These are phyloP conservation scores for Gymnosoma rotundatum DNA, from an alignment of 2,888 invertebrate genomes.

Conservation along the genomic window DNA sequence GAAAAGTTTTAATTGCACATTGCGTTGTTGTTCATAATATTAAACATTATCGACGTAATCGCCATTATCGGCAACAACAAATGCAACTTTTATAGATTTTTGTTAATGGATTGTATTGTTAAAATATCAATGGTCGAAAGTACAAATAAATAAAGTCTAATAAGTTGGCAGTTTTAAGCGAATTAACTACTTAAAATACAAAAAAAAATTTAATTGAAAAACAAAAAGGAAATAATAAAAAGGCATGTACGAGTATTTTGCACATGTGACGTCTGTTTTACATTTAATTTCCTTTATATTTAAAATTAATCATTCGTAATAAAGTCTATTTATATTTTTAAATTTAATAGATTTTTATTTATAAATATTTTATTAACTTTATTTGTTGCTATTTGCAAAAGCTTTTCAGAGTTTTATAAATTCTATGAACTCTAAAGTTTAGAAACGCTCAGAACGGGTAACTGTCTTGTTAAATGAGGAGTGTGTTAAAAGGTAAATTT, in stretches of 20 bases:
- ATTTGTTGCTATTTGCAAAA: too few species aligned
- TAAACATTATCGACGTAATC: conserved; percentile 14
- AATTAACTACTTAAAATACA: conserved; percentile 27
- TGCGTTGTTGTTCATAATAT: conserved; percentile 9
- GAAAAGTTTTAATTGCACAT: conserved; percentile 52
- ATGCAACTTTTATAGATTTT: conserved; percentile 57
- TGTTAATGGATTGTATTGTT: conserved; percentile 59
- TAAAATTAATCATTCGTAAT: conserved; percentile 21
- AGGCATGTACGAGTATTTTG: neutral
- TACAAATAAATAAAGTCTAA: conserved; percentile 42
- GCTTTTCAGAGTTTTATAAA: too few species aligned
- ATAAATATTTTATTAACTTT: too few species aligned
- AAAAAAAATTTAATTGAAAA: conserved; percentile 26
- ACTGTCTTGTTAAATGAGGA: too few species aligned
- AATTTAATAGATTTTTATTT: too few species aligned
- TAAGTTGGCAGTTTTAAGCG: conserved; percentile 37
- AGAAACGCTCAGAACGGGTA: too few species aligned
- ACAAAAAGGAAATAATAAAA: neutral
- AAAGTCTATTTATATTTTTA: neutral
- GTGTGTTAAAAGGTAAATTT: too few species aligned
- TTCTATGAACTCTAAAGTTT: too few species aligned
- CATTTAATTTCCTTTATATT: conserved; percentile 1
- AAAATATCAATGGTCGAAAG: conserved; percentile 34
- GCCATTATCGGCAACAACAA: conserved; percentile 15
- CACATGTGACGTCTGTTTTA: neutral